These are phyloP conservation scores for Stegastes partitus DNA, from an alignment of 2,113 vertebrate genomes.

Conservation along the genomic window DNA sequence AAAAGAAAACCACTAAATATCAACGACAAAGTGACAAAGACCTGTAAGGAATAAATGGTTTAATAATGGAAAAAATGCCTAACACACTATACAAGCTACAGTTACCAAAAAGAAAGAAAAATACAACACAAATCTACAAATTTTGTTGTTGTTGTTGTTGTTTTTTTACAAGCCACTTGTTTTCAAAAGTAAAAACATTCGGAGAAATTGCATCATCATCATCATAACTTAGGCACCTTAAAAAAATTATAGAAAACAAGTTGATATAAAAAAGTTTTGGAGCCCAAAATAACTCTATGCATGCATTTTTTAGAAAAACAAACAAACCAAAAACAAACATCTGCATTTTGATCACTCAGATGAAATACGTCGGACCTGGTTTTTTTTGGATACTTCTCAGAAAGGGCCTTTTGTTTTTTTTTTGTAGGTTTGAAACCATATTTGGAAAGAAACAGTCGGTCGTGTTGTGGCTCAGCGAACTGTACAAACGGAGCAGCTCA, in stretches of 20 bases:
- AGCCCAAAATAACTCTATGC: slow-evolving; percentile 59
- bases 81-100: slow-evolving; percentile 76
- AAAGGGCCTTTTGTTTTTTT: slow-evolving; percentile 7
- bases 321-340: too few relatives aligned
- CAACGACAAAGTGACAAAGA: not conserved
- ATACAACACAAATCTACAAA: slow-evolving; percentile 74
- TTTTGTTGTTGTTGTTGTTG: not conserved
- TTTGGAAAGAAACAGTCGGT: slow-evolving; percentile 5
- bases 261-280: slow-evolving; percentile 53
- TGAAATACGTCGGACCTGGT: slow-evolving; percentile 11
- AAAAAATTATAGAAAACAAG: slow-evolving; percentile 69
- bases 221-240: slow-evolving; percentile 81
- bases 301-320: slow-evolving; percentile 46
- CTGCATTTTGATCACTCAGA: slow-evolving; percentile 28
- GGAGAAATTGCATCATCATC: slow-evolving; percentile 66
- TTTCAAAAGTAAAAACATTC: slow-evolving; percentile 71
- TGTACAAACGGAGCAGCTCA: not conserved
- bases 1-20: too few relatives aligned
- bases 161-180: slow-evolving; percentile 69
- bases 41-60: slow-evolving; percentile 69
- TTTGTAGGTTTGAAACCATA: slow-evolving; percentile 11
- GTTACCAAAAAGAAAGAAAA: slow-evolving; percentile 71
- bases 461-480: slow-evolving; percentile 20
- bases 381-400: slow-evolving; percentile 5
- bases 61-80: slow-evolving; percentile 75